phyloP scores from a whole-genome alignment of 1,140 invertebrate species.

The Conopomorpha cramerella region DNA sequence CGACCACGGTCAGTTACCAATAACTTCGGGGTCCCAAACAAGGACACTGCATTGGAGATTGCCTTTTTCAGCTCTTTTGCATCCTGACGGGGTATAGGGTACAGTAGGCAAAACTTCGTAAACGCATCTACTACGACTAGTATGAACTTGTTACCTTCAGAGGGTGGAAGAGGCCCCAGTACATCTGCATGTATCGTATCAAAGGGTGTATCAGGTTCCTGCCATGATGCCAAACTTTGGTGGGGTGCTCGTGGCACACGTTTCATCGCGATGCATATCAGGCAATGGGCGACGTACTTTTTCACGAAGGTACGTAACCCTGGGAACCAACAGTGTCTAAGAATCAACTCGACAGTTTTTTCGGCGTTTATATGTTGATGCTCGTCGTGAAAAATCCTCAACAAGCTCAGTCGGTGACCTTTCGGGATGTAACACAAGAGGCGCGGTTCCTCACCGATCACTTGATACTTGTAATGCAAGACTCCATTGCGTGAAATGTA shows the following conservation, averaged over 20 bases:
- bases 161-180: not conserved
- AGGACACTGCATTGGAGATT: not conserved
- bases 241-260: not conserved
- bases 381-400: slow-evolving; percentile 1
- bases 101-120: not conserved
- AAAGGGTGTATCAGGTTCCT: not conserved
- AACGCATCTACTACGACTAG: not conserved
- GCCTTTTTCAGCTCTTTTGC: not conserved
- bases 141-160: not conserved
- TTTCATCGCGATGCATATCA: not conserved
- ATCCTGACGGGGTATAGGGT: not conserved
- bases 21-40: not conserved
- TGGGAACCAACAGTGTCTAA: not conserved
- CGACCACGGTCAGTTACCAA: too few species aligned
- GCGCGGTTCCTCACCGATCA: not conserved
- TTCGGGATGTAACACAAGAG: not conserved
- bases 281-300: not conserved
- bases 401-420: not conserved
- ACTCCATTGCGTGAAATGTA: not conserved
- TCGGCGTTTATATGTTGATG: slow-evolving; percentile 4
- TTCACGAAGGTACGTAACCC: not conserved
- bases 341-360: slow-evolving; percentile 6
- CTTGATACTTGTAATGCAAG: not conserved
- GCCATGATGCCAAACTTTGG: not conserved
- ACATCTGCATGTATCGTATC: not conserved